Percentiles rank a stretch among this genome's conserved stretches.
Evolutionary conservation across 2,888 invertebrate genomes (phyloP).

Genomic region (Rhynchonema sp.): DNA sequence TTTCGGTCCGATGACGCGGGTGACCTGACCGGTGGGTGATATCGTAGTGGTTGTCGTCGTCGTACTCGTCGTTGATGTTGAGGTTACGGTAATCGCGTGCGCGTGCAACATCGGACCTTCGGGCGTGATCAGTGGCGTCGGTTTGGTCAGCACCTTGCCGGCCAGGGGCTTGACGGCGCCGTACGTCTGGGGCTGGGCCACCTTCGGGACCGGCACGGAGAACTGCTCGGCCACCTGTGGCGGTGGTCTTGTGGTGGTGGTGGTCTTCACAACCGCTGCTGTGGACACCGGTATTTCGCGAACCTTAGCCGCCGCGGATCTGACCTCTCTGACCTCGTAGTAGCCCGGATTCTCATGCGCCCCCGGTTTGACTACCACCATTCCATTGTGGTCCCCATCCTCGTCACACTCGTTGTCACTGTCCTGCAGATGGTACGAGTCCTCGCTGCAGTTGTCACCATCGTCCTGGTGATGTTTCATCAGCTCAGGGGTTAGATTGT

Average conservation of each 20-base stretch:
- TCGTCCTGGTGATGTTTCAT: neutral
- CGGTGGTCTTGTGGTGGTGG: neutral
- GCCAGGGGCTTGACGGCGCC: conserved; percentile 18
- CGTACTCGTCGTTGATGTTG: conserved; percentile 12
- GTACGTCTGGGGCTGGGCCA: conserved; percentile 8
- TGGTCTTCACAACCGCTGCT: neutral
- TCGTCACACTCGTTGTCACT: conserved; percentile 8
- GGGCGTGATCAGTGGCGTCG: conserved; percentile 19
- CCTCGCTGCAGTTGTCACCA: conserved; percentile 19
- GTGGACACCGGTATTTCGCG: neutral
- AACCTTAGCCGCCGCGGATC: neutral
- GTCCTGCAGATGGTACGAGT: conserved; percentile 21
- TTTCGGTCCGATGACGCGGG: conserved; percentile 6
- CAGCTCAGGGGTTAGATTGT: neutral
- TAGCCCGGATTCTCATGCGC: neutral
- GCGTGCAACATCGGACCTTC: conserved; percentile 7
- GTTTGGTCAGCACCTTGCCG: conserved; percentile 19
- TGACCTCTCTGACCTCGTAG: neutral
- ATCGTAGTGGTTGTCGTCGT: too few relatives aligned
- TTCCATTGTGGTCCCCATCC: neutral
- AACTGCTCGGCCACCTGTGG: neutral
- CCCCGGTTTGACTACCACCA: neutral
- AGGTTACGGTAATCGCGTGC: neutral
- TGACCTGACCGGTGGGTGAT: too few relatives aligned
- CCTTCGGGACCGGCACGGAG: neutral